Percentiles rank a stretch among this genome's conserved stretches.
Evolutionary conservation across 2,113 vertebrate species (phyloP).

Genomic region (Baryphthengus martii): DNA sequence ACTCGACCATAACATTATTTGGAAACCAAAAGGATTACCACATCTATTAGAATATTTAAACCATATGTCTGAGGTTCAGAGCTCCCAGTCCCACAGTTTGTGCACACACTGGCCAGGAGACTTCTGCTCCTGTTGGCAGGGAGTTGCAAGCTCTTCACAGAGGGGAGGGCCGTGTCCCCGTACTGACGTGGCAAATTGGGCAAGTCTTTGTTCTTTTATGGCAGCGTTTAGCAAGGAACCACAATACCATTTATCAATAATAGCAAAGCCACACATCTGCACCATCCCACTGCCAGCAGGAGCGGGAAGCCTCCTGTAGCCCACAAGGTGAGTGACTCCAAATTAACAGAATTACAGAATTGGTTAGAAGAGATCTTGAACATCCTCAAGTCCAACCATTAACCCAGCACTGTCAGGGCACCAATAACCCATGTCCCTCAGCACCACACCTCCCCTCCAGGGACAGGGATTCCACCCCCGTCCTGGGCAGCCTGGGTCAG

Average conservation of each 20-base stretch:
- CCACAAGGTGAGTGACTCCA: background rate
- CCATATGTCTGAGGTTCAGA: conserved; percentile 24
- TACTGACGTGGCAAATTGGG: background rate
- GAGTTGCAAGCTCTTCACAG: background rate
- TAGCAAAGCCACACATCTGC: background rate
- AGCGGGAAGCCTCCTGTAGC: background rate
- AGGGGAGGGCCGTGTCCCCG: background rate
- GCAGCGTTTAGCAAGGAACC: background rate
- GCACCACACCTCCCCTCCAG: background rate
- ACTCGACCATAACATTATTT: conserved; percentile 28
- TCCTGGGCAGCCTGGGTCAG: background rate
- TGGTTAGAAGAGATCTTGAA: background rate
- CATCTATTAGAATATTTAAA: conserved; percentile 50
- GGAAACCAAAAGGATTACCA: conserved; percentile 54
- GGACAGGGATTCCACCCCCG: background rate
- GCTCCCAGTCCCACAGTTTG: background rate
- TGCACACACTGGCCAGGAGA: background rate
- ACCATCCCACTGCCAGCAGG: background rate
- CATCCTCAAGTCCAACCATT: background rate
- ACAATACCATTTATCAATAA: background rate
- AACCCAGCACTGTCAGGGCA: background rate
- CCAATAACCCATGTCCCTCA: too few species aligned
- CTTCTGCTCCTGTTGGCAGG: background rate
- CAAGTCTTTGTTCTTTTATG: background rate
- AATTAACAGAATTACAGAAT: background rate